Evolutionary conservation across 2,888 invertebrate species (phyloP), one percentile per base, ranked within the genome.

Genomic region (Chaitophorus viminalis): DNA sequence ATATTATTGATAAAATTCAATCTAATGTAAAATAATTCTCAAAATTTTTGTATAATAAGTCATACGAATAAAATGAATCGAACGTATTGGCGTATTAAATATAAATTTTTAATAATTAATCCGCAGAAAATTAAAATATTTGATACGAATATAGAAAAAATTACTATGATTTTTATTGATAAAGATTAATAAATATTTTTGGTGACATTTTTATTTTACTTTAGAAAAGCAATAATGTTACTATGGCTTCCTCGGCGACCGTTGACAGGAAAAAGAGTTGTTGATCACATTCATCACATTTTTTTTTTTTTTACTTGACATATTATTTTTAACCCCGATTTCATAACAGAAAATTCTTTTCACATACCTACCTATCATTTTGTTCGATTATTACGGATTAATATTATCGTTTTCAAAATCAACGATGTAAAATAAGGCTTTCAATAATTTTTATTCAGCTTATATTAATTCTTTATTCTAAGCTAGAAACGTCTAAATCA

Each of bases 261-360:
- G 46, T 81, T 29, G 79, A n/a, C 33, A 33, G 29, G 65, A n/a
- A 79, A 79, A 79, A 21, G 25, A 79, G 60, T 65, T 79, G 33
- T 65, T 65, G 29, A 81, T 46, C 68, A 31, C 11, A 46, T 68
- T 65, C 29, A 36, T 65, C 29, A 39, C 65, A 65, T 65, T 65
- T 79, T 65, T 21, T 79, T 78, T 36, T 14, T 46, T 46, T 46
- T 11, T 46, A 46, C 46, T 46, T 46, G 46, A 46, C 46, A 46
- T 46, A 14, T 46, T 46, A 46, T 46, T 46, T 46, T 46, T 14
- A 65, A 79, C n/a, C 17, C 36, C 17, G 18, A 65, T 65, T 60
- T 39, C 18, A 17, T 4, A 36, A 18, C n/a, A 2, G 65, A 36
- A 29, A 33, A 79, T 17, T n/a, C 33, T 78, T 54, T 78, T 31